phyloP scores from a whole-genome alignment of 2,888 invertebrate genomes.

The Dolichopus griseipennis region DNA sequence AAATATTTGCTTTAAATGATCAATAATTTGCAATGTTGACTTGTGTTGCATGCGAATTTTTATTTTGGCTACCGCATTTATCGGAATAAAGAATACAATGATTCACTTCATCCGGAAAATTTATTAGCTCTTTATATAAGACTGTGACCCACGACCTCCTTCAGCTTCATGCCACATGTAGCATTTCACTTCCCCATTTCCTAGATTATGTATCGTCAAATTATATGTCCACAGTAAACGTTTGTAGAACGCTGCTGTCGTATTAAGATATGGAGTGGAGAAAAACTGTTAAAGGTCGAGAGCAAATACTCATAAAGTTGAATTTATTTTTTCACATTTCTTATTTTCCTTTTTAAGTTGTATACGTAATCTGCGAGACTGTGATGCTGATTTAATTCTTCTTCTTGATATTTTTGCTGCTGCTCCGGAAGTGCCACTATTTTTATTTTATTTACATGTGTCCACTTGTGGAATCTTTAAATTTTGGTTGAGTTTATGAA shows the following conservation, averaged over 20 bases:
- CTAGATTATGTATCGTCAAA: neutral
- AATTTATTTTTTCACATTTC: no score
- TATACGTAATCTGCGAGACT: no score
- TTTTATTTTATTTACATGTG: no score
- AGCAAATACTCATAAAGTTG: neutral
- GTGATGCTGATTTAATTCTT: no score
- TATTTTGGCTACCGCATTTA: neutral
- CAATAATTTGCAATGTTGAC: no score
- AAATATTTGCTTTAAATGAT: no score
- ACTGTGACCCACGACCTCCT: neutral
- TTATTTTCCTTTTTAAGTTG: no score
- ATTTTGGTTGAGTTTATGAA: no score
- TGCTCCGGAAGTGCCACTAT: no score
- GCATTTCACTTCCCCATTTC: neutral
- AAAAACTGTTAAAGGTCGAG: neutral
- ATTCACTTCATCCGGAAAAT: neutral
- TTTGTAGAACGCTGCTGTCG: neutral
- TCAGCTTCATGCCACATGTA: neutral
- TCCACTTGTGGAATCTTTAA: no score
- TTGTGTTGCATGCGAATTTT: slow-evolving; percentile 7
- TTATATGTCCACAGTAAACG: neutral
- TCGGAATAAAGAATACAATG: slow-evolving; percentile 6
- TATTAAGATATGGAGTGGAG: neutral
- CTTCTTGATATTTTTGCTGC: no score
- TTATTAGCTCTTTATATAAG: neutral